Percentiles rank a stretch among this genome's conserved stretches.
phyloP scores from a whole-genome alignment of 2,797 vertebrate species.

The Gastrophryne carolinensis region DNA sequence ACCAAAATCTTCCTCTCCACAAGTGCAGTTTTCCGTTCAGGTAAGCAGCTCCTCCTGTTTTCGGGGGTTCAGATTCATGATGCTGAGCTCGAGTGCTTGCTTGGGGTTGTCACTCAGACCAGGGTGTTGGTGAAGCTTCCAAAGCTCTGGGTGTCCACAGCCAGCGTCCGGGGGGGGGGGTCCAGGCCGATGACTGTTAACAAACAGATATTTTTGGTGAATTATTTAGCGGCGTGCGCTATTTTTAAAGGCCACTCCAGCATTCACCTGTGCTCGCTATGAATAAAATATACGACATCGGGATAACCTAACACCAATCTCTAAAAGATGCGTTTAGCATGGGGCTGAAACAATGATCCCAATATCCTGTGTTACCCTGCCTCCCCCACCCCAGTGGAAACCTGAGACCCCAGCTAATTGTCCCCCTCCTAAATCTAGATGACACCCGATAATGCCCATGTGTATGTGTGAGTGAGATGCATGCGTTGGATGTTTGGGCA shows the following conservation, averaged over 20 bases:
- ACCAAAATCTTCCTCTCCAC: no score
- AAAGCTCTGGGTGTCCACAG: no score
- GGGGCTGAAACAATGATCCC: constrained; percentile 27
- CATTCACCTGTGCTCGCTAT: constrained; percentile 11
- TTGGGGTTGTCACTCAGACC: no score
- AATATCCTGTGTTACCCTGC: constrained; percentile 36
- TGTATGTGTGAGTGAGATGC: constrained; percentile 32
- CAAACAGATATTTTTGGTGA: background rate
- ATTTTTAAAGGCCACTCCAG: background rate
- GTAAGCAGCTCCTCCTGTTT: no score
- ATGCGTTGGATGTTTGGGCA: constrained; percentile 10
- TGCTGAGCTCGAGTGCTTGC: no score
- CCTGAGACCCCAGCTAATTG: constrained; percentile 29
- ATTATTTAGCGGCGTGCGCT: background rate
- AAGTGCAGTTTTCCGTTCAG: no score
- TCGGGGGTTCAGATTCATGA: no score
- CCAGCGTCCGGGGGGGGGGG: no score
- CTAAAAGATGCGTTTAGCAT: constrained; percentile 16
- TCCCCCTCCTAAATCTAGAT: constrained; percentile 12
- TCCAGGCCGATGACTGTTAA: no score
- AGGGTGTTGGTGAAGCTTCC: no score
- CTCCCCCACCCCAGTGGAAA: constrained; percentile 29
- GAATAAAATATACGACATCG: constrained; percentile 33
- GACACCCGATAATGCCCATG: constrained; percentile 19
- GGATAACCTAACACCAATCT: constrained; percentile 39